Conservation (phyloP, 1,140 invertebrate species). For the Araneus ventricosus region DNA sequence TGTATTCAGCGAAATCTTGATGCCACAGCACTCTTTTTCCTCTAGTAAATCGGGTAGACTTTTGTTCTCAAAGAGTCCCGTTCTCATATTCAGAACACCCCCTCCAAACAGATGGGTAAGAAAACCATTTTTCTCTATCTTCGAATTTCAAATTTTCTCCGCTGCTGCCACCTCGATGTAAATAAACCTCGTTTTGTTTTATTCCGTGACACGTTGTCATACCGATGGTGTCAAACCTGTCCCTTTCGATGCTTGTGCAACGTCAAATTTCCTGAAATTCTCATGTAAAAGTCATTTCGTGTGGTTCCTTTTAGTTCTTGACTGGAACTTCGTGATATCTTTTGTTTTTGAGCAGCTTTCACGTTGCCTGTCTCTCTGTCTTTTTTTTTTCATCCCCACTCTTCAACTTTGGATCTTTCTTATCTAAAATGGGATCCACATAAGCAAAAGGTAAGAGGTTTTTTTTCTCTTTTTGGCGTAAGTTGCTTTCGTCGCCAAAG, state of each 20-base stretch:
- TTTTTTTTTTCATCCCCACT: neutral
- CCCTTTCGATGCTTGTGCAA: conserved; percentile 3
- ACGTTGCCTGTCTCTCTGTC: neutral
- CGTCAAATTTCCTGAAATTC: conserved; percentile 31
- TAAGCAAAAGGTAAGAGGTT: neutral
- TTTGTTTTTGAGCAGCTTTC: neutral
- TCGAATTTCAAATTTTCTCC: conserved; percentile 18
- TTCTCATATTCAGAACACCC: neutral
- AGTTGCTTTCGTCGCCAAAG: no score
- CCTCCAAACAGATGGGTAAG: neutral
- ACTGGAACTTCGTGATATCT: neutral
- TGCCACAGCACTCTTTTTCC: neutral
- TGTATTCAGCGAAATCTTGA: conserved; percentile 9
- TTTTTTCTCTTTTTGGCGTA: neutral
- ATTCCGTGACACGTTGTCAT: conserved; percentile 53
- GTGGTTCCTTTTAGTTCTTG: neutral
- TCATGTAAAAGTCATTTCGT: conserved; percentile 44
- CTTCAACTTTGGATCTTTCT: neutral
- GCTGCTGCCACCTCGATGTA: neutral
- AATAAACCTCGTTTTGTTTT: conserved; percentile 54
- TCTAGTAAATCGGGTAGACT: neutral
- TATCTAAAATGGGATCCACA: conserved; percentile 10
- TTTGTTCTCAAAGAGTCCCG: neutral
- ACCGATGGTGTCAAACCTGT: conserved; percentile 51
- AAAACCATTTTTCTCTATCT: conserved; percentile 26